Evolutionary conservation across 1,140 invertebrate genomes (phyloP), one percentile per base, ranked within the genome.

Genomic region (Archivesica marissinica): DNA sequence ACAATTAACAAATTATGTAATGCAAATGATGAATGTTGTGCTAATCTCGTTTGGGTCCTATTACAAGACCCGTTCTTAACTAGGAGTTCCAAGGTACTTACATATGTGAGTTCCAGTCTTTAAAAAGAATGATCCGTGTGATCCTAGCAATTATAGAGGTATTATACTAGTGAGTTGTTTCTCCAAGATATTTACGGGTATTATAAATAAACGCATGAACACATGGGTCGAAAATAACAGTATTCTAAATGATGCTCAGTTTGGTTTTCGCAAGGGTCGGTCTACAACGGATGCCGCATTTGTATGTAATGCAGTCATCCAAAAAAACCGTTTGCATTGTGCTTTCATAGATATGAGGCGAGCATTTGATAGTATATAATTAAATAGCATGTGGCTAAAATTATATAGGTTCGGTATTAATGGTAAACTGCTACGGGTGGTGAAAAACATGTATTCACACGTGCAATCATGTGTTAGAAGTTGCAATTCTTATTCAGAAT

Each of bases 111-210:
- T n/a, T n/a, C n/a, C n/a, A n/a, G n/a, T n/a, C n/a, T n/a, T n/a
- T 47, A 70, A 70, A 47, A 47, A 44, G 17, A 41, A 41, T 25
- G 66, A 70, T 38, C 35, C n/a, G 35, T 23, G n/a, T 38, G 61
- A 66, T 38, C 33, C 39, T 38, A 66, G 39, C n/a, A 77, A 77
- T 61, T 77, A 77, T n/a, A 35, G 74, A 35, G 74, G 74, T 54
- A 76, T 54, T 56, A 76, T 50, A 3, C 28, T 76, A 39, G 11
- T 56, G 20, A 76, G 74, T 25, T 76, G 52, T 56, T 72, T 72
- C 15, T 72, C 41, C 4, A 72, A 72, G 25, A 17, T 75, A 56
- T 77, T 77, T 61, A 59, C 75, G n/a, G 61, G 30, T 0, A n/a
- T 77, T 11, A 2, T 77, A 56, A 77, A 77, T 77, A 77, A 77